phyloP scores from a whole-genome alignment of 2,113 vertebrate species.

The Setophaga petechia region DNA sequence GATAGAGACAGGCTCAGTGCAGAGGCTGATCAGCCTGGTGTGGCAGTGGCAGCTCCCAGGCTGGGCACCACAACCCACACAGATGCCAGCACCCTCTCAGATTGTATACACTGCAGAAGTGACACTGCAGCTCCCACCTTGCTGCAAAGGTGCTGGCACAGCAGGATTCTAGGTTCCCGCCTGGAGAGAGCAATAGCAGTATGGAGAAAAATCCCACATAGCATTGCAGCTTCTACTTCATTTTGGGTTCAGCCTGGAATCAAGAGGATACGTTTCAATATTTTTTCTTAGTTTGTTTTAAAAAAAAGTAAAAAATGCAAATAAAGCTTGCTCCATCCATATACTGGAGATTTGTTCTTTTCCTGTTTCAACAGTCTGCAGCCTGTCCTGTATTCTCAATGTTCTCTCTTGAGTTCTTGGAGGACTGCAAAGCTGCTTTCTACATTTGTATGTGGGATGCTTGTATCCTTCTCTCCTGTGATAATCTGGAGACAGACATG shows the following conservation, averaged over 20 bases:
- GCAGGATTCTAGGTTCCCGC: background rate
- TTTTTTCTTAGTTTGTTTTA: background rate
- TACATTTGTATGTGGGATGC: fast-evolving
- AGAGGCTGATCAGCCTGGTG: background rate
- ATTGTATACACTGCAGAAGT: background rate
- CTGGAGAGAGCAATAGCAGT: background rate
- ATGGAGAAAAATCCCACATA: background rate
- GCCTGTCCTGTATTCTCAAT: background rate
- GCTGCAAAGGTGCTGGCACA: fast-evolving
- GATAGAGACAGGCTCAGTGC: background rate
- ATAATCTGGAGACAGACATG: background rate
- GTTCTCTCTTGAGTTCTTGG: background rate
- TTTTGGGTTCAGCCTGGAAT: background rate
- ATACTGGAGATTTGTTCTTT: background rate
- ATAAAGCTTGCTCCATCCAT: background rate
- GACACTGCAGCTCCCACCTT: fast-evolving
- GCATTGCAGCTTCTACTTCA: background rate
- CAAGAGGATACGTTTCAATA: fast-evolving
- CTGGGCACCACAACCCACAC: background rate
- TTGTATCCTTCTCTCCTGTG: background rate
- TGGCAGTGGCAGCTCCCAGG: background rate
- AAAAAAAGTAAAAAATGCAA: background rate
- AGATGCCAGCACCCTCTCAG: background rate
- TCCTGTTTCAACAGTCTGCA: background rate
- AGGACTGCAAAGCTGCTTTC: background rate